Evolutionary conservation across 2,888 invertebrate species (phyloP), one percentile per base, ranked within the genome.

Genomic region (Lobophora halterata): DNA sequence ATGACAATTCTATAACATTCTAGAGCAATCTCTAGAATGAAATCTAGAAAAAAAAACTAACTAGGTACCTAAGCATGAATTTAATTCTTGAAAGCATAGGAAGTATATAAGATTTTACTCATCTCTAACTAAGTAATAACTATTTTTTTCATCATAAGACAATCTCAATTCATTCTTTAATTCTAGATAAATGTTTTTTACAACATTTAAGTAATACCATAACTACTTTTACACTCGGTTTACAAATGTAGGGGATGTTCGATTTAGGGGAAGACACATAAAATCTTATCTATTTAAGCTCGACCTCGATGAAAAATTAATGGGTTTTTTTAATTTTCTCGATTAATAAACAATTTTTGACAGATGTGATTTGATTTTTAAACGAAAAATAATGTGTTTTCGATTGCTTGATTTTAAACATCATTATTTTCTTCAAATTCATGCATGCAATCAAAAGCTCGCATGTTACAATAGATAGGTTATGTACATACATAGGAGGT

Each of bases 281-380:
- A 49, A 49, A 51, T 50, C 54, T 59, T 59, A 67, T 57, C 52
- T 58, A 58, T 59, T 52, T 66, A 70, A 70, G 70, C 70, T 70
- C 70, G 70, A 67, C 58, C 55, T 60, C 51, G 62, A 58, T 23
- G 49, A 47, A 46, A 54, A 53, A 40, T 32, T 36, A 23, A 35
- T 25, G 21, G 14, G 20, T 31, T 37, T 33, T 33, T 16, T 37
- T n/a, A n/a, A n/a, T n/a, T n/a, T n/a, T n/a, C n/a, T n/a, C n/a
- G n/a, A n/a, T n/a, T n/a, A n/a, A n/a, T n/a, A n/a, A n/a, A n/a
- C n/a, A n/a, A n/a, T n/a, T n/a, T n/a, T n/a, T n/a, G n/a, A n/a
- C n/a, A n/a, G n/a, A n/a, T n/a, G n/a, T n/a, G n/a, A n/a, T n/a
- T n/a, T n/a, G n/a, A n/a, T n/a, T n/a, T n/a, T n/a, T n/a, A n/a